Conservation (phyloP, 2,113 vertebrate genomes). For the Mungos mungo region DNA sequence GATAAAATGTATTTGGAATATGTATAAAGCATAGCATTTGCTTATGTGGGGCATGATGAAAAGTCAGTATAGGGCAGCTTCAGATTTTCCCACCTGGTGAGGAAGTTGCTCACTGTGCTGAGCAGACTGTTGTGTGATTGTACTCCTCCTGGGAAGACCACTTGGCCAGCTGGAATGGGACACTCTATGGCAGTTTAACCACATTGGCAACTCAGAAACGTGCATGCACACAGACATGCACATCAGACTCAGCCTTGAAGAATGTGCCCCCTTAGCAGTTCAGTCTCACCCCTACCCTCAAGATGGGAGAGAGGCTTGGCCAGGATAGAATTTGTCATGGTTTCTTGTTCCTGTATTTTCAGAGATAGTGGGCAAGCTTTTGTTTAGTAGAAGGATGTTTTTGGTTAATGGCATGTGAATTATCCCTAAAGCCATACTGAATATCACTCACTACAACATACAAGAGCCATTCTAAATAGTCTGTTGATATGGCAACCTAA, state of each 20-base stretch:
- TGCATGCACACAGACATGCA: neutral
- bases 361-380: neutral
- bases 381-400: neutral
- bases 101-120: constrained; percentile 27
- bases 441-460: neutral
- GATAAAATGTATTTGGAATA: neutral
- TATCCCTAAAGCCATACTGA: neutral
- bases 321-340: neutral
- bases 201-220: neutral
- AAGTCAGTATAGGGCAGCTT: constrained; percentile 23
- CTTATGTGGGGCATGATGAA: constrained; percentile 39
- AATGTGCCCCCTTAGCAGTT: neutral
- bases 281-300: neutral
- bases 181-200: neutral
- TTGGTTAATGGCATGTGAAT: neutral
- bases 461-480: neutral
- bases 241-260: neutral
- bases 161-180: neutral
- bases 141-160: neutral
- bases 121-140: constrained; percentile 35
- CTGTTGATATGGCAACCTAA: neutral
- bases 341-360: constrained; percentile 19
- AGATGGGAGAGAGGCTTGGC: neutral
- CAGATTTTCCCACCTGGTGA: constrained; percentile 38
- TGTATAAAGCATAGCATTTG: constrained; percentile 39